phyloP scores from a whole-genome alignment of 2,113 vertebrate species.

The Heteronetta atricapilla region DNA sequence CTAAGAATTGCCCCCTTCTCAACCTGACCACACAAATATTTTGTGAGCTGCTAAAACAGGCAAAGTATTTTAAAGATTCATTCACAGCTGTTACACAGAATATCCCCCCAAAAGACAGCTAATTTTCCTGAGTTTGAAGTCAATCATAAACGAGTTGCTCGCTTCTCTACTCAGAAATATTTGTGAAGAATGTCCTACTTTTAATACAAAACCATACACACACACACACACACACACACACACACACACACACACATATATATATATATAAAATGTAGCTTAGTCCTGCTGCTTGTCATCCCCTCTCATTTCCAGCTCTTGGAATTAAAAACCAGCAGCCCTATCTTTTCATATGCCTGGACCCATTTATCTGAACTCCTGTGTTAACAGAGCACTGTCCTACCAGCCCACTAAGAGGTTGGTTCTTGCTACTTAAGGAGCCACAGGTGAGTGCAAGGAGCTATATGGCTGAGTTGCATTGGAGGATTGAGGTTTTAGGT shows the following conservation, averaged over 20 bases:
- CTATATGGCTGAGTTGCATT: background rate
- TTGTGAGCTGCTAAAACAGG: background rate
- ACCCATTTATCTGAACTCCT: background rate
- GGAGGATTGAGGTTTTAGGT: background rate
- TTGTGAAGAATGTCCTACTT: background rate
- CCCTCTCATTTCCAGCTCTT: background rate
- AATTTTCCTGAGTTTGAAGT: background rate
- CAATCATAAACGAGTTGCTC: background rate
- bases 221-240: too few relatives aligned
- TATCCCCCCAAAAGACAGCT: background rate
- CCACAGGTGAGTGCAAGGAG: background rate
- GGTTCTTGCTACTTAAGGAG: background rate
- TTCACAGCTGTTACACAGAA: background rate
- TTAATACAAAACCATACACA: background rate
- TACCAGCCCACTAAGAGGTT: background rate
- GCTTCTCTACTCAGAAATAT: background rate
- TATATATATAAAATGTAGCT: background rate
- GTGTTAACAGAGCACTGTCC: background rate
- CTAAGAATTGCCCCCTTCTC: background rate
- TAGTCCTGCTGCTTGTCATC: background rate
- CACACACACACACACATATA: too few relatives aligned
- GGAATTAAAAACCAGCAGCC: background rate
- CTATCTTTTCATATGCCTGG: background rate
- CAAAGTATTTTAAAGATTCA: background rate
- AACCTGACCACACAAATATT: background rate